Conservation (phyloP, 2,113 vertebrate genomes). For the Cromileptes altivelis region DNA sequence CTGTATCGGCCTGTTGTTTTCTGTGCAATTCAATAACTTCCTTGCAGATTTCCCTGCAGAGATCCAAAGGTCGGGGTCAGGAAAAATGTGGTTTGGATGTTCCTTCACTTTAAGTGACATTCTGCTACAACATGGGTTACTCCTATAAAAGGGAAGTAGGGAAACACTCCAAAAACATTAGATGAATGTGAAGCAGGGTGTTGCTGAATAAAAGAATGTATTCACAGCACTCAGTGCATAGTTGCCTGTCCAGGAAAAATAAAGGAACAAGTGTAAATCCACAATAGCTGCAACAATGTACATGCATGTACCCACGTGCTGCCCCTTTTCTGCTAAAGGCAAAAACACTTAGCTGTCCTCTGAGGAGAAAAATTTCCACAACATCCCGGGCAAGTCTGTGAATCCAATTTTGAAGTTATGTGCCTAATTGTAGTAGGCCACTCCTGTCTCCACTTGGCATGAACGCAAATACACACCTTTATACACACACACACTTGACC, state of each 20-base stretch:
- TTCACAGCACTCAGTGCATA: not conserved
- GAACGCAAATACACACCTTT: no score
- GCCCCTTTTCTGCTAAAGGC: no score
- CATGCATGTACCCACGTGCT: no score
- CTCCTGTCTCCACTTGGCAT: no score
- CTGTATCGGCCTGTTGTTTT: not conserved
- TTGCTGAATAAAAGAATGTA: not conserved
- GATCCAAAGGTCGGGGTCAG: slow-evolving; percentile 1
- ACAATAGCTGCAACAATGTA: no score
- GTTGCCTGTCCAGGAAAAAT: not conserved
- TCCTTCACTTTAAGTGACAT: not conserved
- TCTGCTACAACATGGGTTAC: not conserved
- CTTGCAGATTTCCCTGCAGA: not conserved
- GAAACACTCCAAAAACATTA: not conserved
- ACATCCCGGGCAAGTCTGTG: no score
- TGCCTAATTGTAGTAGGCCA: no score
- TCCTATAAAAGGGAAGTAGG: not conserved
- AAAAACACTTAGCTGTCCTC: no score
- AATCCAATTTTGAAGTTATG: no score
- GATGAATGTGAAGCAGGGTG: not conserved
- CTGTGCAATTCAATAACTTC: slow-evolving; percentile 10
- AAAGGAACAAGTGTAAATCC: not conserved
- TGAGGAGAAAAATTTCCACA: no score
- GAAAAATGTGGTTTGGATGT: not conserved
- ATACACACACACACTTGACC: no score